These are phyloP conservation scores for Rhopilema esculentum DNA, from an alignment of 30 jellyfish, hydroid and myxozoan genomes.

Conservation along the genomic window DNA sequence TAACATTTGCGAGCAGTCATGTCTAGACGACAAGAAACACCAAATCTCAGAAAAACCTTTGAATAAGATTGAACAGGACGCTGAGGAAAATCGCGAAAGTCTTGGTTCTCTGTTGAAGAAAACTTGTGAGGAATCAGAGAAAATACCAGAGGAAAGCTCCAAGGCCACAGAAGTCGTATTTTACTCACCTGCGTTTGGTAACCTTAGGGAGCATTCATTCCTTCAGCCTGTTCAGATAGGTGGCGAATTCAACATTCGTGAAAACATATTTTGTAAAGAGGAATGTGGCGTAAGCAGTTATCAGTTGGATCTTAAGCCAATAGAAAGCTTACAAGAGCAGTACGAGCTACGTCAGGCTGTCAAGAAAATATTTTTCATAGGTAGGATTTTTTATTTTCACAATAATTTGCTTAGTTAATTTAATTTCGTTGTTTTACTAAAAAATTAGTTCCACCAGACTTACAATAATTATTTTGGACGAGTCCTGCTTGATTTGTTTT, in stretches of 20 bases:
- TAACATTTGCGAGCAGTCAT: background rate
- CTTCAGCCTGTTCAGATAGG: background rate
- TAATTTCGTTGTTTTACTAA: too few species aligned
- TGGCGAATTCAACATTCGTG: background rate
- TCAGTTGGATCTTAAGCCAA: background rate
- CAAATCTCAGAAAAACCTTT: background rate
- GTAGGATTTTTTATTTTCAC: background rate
- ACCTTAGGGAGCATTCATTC: background rate
- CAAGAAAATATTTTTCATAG: background rate
- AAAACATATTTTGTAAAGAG: background rate
- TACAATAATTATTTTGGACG: too few species aligned
- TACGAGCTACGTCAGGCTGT: background rate
- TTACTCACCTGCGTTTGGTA: background rate
- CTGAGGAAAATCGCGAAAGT: background rate
- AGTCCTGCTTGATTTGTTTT: too few species aligned
- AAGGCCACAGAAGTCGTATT: background rate
- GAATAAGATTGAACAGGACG: background rate
- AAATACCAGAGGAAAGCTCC: background rate
- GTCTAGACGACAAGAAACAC: slow-evolving; percentile 13
- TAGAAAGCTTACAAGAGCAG: background rate
- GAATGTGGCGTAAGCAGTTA: background rate
- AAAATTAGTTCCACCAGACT: too few species aligned
- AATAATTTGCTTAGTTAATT: too few species aligned
- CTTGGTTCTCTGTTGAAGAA: background rate
- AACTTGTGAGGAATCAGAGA: background rate